Conservation (phyloP, 2,888 invertebrate genomes). For the Xestoiulus laeticollis region DNA sequence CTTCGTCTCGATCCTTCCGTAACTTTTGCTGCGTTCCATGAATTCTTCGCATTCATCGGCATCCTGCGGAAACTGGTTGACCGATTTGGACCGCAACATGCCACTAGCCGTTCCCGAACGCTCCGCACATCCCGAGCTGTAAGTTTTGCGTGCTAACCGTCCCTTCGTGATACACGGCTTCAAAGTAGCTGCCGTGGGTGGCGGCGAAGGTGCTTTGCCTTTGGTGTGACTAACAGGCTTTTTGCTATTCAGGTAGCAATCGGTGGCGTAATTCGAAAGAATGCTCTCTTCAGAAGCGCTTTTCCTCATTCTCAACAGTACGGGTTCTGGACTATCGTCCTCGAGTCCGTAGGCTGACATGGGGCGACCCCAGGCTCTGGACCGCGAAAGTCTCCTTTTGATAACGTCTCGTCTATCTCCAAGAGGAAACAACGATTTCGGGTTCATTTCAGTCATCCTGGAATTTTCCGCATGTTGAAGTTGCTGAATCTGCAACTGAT, state of each 20-base stretch:
- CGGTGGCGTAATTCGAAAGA: constrained; percentile 1
- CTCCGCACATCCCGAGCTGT: not conserved
- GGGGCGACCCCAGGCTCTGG: constrained; percentile 52
- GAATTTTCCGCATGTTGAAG: not conserved
- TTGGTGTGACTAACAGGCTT: constrained; percentile 55
- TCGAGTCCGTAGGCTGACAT: constrained; percentile 44
- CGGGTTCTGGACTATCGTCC: not conserved
- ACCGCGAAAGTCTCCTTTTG: constrained; percentile 53
- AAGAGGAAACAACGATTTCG: constrained; percentile 46
- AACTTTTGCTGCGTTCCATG: not conserved
- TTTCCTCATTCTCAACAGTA: constrained; percentile 58
- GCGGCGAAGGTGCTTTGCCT: constrained; percentile 56
- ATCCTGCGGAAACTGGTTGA: constrained; percentile 58
- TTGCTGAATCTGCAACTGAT: not conserved
- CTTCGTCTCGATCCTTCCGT: constrained; percentile 49
- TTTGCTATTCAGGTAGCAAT: constrained; percentile 57
- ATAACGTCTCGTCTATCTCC: constrained; percentile 46
- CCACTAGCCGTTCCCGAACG: constrained; percentile 45
- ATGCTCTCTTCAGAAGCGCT: constrained; percentile 66
- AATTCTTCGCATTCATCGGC: not conserved
- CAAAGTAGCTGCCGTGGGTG: constrained; percentile 50
- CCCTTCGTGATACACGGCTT: constrained; percentile 60
- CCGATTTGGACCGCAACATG: constrained; percentile 60
- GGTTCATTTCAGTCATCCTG: not conserved
- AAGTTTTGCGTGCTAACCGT: constrained; percentile 54